Evolutionary conservation across 1,140 invertebrate genomes (phyloP), one percentile per base, ranked within the genome.

Genomic region (Drosophila orena): DNA sequence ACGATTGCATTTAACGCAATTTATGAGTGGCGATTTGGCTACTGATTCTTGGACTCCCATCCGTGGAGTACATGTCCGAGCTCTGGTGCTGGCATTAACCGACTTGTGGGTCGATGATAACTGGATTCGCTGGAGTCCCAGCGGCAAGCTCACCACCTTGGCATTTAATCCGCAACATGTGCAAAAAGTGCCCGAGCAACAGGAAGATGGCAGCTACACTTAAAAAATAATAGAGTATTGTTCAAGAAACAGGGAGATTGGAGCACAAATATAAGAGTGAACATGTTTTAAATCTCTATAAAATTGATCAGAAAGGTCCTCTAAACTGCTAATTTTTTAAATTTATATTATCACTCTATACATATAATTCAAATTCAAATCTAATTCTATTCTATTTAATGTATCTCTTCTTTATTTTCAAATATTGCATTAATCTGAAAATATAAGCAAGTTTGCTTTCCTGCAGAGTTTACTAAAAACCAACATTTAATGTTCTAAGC

Each of bases 161-260:
- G 83, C 83, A 86, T 86, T 86, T 86, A 73, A 76, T 72, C 62
- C 77, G 66, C 52, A 65, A 78, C 81, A 88, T 89, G 79, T 73
- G 86, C 58, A 77, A 72, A 77, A 83, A 75, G 66, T 42, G 60
- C 60, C 54, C 68, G 27, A 68, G 49, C 64, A 74, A 89, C 83
- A 88, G 83, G 83, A 88, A 89, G 83, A 89, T 86, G 47, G 37
- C 52, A 64, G 64, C 12, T 58, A 10, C 27, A 30, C 15, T 40
- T 56, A 4, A 15, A 22, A 22, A 8, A 34, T 15, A 6, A 30
- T 4, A 0, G 0, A 47, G 17, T 1, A 38, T 4, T 4, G 17
- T 43, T 17, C 0, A 10, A 4, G 7, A 8, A 17, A 8, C 38
- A 2, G 7, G 15, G 0, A 10, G 8, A 22, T 14, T 24, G 0